Conservation (phyloP, 2,113 vertebrate species). For the Poeciliopsis retropinna region DNA sequence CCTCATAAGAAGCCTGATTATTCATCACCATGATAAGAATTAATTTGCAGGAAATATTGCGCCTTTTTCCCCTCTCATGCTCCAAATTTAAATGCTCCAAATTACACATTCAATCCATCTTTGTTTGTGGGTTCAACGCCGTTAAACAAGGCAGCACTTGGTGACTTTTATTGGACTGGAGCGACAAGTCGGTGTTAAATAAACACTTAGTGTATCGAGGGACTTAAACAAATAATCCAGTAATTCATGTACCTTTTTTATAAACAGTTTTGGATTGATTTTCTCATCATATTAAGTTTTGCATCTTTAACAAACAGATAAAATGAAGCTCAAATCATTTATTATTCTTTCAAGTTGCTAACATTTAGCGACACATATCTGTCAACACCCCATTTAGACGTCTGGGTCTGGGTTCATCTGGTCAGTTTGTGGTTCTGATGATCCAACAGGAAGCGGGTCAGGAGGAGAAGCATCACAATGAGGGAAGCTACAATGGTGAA, state of each 20-base stretch:
- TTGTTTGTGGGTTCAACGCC: constrained; percentile 77
- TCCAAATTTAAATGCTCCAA: constrained; percentile 69
- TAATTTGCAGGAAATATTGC: constrained; percentile 66
- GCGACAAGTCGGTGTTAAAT: constrained; percentile 70
- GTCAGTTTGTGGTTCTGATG: constrained; percentile 27
- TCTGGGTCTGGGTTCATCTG: constrained; percentile 4
- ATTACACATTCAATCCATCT: constrained; percentile 75
- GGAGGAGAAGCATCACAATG: constrained; percentile 39
- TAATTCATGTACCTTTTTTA: not conserved
- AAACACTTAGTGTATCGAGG: constrained; percentile 68
- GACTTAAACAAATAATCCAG: constrained; percentile 55
- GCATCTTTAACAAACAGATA: too few species aligned
- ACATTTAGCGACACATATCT: too few species aligned
- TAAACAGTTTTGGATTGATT: too few species aligned
- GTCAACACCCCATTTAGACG: not conserved
- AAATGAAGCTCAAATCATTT: too few species aligned
- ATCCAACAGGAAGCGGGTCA: constrained; percentile 50
- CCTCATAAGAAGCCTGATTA: constrained; percentile 68
- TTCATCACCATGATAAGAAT: constrained; percentile 74
- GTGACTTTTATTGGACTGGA: constrained; percentile 71
- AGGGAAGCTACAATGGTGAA: constrained; percentile 44
- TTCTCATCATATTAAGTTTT: too few species aligned
- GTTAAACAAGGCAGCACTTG: constrained; percentile 71
- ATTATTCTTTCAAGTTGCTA: too few species aligned
- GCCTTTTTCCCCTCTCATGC: constrained; percentile 42